Conservation (phyloP, 1,140 invertebrate genomes). For the Drosophila repleta region DNA sequence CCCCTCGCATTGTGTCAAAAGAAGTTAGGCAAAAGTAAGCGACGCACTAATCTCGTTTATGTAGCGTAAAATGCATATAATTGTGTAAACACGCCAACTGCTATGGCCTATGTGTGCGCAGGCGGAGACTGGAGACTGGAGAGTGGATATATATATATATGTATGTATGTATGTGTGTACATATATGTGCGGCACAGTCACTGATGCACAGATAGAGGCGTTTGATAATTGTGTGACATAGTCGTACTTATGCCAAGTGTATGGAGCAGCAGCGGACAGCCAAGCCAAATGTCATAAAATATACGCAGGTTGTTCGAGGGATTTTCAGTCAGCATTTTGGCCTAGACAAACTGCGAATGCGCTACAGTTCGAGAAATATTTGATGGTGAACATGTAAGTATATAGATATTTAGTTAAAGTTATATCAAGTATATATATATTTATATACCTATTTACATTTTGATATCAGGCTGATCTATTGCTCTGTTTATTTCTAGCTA, state of each 20-base stretch:
- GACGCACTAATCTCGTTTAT: constrained; percentile 79
- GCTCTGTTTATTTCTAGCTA: too few species aligned
- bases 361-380: neutral
- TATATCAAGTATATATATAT: too few species aligned
- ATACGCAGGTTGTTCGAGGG: neutral
- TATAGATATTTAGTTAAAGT: too few species aligned
- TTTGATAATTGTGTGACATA: constrained; percentile 77
- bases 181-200: constrained; percentile 13
- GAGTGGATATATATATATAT: too few species aligned
- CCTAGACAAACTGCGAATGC: constrained; percentile 1
- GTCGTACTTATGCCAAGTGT: constrained; percentile 43
- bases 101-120: neutral
- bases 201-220: constrained; percentile 73
- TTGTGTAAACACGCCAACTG: constrained; percentile 70
- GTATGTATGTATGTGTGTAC: too few species aligned
- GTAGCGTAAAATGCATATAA: constrained; percentile 81
- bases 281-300: constrained; percentile 32
- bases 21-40: constrained; percentile 64
- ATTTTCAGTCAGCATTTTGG: neutral
- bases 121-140: too few species aligned
- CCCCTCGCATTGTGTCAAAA: constrained; percentile 52
- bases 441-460: too few species aligned
- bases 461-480: too few species aligned
- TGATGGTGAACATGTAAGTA: too few species aligned
- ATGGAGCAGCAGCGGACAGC: constrained; percentile 27